phyloP scores from a whole-genome alignment of 1,140 invertebrate species.

The Pristionchus pacificus region DNA sequence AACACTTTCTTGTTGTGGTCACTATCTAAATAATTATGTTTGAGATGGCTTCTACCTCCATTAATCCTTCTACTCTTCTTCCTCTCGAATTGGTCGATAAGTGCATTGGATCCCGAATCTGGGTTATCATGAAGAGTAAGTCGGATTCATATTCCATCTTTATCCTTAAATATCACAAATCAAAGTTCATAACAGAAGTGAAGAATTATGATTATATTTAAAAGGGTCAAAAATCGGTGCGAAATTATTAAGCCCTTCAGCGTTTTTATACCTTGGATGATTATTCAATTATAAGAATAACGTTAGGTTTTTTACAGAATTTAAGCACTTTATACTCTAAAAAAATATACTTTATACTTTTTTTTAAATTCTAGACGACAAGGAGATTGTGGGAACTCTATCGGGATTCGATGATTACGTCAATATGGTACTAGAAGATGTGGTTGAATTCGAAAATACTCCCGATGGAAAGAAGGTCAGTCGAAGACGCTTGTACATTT shows the following conservation, averaged over 20 bases:
- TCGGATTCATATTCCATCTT: conserved; percentile 16
- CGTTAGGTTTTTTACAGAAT: too few species aligned
- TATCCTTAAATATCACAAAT: too few species aligned
- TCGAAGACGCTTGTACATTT: too few species aligned
- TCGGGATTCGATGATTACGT: conserved; percentile 99
- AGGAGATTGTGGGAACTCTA: conserved; percentile 95
- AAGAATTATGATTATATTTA: neutral
- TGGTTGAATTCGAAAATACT: conserved; percentile 76
- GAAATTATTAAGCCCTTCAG: too few species aligned
- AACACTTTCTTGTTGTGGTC: too few species aligned
- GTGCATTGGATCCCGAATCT: conserved; percentile 96
- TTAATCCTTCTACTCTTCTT: conserved; percentile 71
- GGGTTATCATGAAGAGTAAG: conserved; percentile 96
- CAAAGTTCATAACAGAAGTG: neutral
- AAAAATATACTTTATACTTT: too few species aligned
- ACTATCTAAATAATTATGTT: too few species aligned
- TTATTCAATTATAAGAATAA: too few species aligned
- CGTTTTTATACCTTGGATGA: too few species aligned
- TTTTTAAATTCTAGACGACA: conserved; percentile 68
- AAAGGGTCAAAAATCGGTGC: conserved; percentile 1
- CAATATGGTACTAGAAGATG: conserved; percentile 68
- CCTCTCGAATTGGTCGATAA: conserved; percentile 97
- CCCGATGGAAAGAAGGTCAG: conserved; percentile 90
- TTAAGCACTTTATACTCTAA: too few species aligned
- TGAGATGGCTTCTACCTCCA: conserved; percentile 52